Evolutionary conservation across 2,113 vertebrate species (phyloP).

Genomic region (Zingel zingel): DNA sequence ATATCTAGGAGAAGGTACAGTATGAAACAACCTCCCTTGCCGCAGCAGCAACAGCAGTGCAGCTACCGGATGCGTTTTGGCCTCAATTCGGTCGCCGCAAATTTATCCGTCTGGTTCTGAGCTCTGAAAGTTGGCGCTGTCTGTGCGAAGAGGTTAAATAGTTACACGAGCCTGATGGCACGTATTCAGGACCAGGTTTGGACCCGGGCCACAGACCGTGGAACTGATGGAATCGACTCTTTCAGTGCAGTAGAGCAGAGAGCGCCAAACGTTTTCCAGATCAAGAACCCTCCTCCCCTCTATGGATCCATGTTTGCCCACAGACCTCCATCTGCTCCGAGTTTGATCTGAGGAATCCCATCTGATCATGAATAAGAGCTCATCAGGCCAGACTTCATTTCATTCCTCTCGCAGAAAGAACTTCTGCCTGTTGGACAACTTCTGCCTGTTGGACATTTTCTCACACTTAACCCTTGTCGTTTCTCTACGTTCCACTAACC

Average conservation of each 20-base stretch:
- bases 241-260: not conserved
- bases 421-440: too few species aligned
- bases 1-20: not conserved
- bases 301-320: conserved; percentile 4
- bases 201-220: not conserved
- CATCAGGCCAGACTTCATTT: not conserved
- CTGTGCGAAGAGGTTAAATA: conserved; percentile 34
- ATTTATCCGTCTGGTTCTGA: conserved; percentile 34
- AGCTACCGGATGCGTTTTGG: not conserved
- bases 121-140: conserved; percentile 20
- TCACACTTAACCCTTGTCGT: too few species aligned
- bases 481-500: too few species aligned
- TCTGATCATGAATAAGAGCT: not conserved
- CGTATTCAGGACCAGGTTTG: conserved; percentile 14
- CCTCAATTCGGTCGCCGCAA: not conserved
- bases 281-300: not conserved
- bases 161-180: conserved; percentile 30
- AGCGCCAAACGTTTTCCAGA: conserved; percentile 11
- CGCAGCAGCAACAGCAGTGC: too few species aligned
- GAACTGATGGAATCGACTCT: not conserved
- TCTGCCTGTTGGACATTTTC: too few species aligned
- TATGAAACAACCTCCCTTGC: too few species aligned
- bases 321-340: conserved; percentile 34
- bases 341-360: conserved; percentile 33
- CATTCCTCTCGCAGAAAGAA: not conserved